phyloP scores from a whole-genome alignment of 2,113 vertebrate species.

The Oenanthe melanoleuca region DNA sequence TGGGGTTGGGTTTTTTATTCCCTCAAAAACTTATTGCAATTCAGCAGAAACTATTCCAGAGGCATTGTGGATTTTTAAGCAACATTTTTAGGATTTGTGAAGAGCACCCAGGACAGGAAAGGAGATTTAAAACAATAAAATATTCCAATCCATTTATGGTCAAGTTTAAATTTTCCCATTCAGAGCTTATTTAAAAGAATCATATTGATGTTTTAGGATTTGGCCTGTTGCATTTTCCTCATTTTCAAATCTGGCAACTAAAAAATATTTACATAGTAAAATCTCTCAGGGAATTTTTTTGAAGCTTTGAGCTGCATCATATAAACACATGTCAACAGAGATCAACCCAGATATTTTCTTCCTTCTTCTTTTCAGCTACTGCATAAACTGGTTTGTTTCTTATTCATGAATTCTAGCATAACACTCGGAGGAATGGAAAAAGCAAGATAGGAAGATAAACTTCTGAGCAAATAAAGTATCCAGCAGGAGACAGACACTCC shows the following conservation, averaged over 20 bases:
- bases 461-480: not conserved
- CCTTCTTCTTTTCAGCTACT: not conserved
- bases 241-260: not conserved
- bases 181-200: not conserved
- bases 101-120: not conserved
- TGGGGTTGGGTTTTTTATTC: not conserved
- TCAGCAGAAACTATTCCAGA: not conserved
- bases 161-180: not conserved
- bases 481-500: not conserved
- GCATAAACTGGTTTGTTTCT: not conserved
- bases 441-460: not conserved
- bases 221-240: not conserved
- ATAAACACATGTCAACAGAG: not conserved
- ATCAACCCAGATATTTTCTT: not conserved
- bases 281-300: not conserved
- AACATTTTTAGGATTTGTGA: not conserved
- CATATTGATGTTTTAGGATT: not conserved
- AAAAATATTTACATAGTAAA: constrained; percentile 8
- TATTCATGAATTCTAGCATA: not conserved
- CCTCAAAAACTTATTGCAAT: not conserved
- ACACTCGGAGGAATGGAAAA: not conserved
- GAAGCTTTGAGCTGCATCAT: not conserved
- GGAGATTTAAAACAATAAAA: not conserved
- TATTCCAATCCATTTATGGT: not conserved
- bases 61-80: not conserved